phyloP scores from a whole-genome alignment of 1,140 invertebrate genomes.

The Colletes latitarsis region DNA sequence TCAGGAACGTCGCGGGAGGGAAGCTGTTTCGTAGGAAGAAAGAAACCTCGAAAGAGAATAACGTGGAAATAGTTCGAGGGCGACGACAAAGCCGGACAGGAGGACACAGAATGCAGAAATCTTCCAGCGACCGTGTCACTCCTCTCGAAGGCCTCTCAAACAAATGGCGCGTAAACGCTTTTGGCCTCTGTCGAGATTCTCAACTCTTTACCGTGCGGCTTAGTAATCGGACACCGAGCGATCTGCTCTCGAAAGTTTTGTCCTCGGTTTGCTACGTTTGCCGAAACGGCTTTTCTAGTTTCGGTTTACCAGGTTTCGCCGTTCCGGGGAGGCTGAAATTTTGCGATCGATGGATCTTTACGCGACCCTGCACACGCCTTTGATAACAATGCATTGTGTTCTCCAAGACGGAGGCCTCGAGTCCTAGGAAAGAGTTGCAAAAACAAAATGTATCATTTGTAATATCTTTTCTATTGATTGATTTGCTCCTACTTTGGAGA shows the following conservation, averaged over 20 bases:
- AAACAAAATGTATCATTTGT: no score
- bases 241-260: slow-evolving; percentile 64
- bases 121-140: slow-evolving; percentile 37
- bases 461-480: no score
- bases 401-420: no score
- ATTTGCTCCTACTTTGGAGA: no score
- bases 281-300: neutral
- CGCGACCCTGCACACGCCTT: neutral
- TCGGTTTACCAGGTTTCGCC: neutral
- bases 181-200: slow-evolving; percentile 36
- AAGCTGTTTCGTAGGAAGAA: no score
- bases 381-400: no score
- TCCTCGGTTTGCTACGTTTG: slow-evolving; percentile 19
- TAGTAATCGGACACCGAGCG: slow-evolving; percentile 72
- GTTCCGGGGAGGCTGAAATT: neutral
- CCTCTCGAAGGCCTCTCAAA: slow-evolving; percentile 40
- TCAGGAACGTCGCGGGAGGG: neutral
- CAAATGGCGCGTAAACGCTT: slow-evolving; percentile 57
- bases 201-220: slow-evolving; percentile 75
- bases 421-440: no score
- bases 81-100: slow-evolving; percentile 28
- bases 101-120: slow-evolving; percentile 20
- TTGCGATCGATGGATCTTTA: neutral
- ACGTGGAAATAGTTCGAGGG: neutral
- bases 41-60: neutral